Percentiles rank a stretch among this genome's conserved stretches.
Conservation (phyloP, 1,140 invertebrate species). For the Zaprionus camerounensis region DNA sequence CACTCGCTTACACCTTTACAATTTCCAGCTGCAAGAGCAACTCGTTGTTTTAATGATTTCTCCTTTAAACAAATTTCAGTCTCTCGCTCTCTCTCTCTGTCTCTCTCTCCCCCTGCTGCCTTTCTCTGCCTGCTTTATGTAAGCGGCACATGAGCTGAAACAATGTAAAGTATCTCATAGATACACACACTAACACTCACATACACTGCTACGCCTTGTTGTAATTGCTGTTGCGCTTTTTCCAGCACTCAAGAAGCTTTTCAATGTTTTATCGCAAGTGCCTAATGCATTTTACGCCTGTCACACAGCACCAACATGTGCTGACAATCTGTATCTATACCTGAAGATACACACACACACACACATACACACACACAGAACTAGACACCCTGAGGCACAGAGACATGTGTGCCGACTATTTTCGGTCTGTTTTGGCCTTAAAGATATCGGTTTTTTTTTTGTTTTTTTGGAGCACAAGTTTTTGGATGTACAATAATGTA, state of each 20-base stretch:
- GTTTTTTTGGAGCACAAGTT: conserved; percentile 1
- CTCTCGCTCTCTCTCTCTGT: conserved; percentile 27
- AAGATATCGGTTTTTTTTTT: conserved; percentile 15
- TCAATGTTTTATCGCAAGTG: conserved; percentile 32
- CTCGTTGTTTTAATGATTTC: conserved; percentile 67
- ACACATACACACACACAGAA: background rate
- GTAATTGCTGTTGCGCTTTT: conserved; percentile 7
- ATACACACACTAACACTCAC: conserved; percentile 18
- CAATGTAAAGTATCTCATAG: conserved; percentile 48
- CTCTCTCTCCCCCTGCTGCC: conserved; percentile 1
- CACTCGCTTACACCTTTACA: conserved; percentile 4
- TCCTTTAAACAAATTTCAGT: conserved; percentile 73
- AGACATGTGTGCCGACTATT: conserved; percentile 3
- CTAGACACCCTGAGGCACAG: background rate
- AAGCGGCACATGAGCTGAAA: conserved; percentile 66
- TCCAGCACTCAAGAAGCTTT: conserved; percentile 40
- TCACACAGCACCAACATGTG: conserved; percentile 26
- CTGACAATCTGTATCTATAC: conserved; percentile 17
- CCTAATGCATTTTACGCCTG: conserved; percentile 36
- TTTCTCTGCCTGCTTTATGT: conserved; percentile 48
- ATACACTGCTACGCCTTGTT: conserved; percentile 7
- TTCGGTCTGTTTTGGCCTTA: conserved; percentile 15
- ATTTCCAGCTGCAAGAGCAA: conserved; percentile 1
- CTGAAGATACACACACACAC: conserved; percentile 7
- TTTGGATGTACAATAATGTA: conserved; percentile 5